phyloP scores from a whole-genome alignment of 2,113 vertebrate species.

The Halichoeres trimaculatus region DNA sequence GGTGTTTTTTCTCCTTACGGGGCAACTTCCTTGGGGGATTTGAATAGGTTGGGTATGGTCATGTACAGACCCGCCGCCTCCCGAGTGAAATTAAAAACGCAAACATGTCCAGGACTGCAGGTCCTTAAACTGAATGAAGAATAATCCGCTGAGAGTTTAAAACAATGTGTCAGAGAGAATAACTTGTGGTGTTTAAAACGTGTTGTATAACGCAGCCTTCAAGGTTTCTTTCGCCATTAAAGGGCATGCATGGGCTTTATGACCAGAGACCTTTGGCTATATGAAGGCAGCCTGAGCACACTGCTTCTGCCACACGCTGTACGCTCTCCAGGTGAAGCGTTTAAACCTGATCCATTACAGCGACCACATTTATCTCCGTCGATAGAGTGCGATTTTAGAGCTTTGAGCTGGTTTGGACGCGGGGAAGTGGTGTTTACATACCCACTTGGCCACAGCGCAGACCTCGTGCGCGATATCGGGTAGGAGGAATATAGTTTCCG shows the following conservation, averaged over 20 bases:
- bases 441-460: slow-evolving; percentile 47
- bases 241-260: slow-evolving; percentile 70
- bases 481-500: slow-evolving; percentile 20
- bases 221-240: slow-evolving; percentile 75
- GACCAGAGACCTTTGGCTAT: slow-evolving; percentile 71
- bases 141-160: slow-evolving; percentile 40
- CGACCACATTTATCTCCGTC: not conserved
- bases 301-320: slow-evolving; percentile 18
- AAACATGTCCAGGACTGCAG: slow-evolving; percentile 16
- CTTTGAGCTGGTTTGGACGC: slow-evolving; percentile 28
- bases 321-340: slow-evolving; percentile 38
- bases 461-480: slow-evolving; percentile 56
- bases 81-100: slow-evolving; percentile 34
- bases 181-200: slow-evolving; percentile 33
- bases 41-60: slow-evolving; percentile 14
- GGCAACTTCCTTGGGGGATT: slow-evolving; percentile 50
- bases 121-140: not conserved
- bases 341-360: not conserved
- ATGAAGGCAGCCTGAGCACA: slow-evolving; percentile 25
- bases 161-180: slow-evolving; percentile 22
- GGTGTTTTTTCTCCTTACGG: not conserved
- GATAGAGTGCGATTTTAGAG: slow-evolving; percentile 12
- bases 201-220: slow-evolving; percentile 54
- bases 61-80: slow-evolving; percentile 39
- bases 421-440: slow-evolving; percentile 61